Evolutionary conservation across 1,140 invertebrate genomes (phyloP), one percentile per base, ranked within the genome.

Genomic region (Leptinotarsa lineolata): DNA sequence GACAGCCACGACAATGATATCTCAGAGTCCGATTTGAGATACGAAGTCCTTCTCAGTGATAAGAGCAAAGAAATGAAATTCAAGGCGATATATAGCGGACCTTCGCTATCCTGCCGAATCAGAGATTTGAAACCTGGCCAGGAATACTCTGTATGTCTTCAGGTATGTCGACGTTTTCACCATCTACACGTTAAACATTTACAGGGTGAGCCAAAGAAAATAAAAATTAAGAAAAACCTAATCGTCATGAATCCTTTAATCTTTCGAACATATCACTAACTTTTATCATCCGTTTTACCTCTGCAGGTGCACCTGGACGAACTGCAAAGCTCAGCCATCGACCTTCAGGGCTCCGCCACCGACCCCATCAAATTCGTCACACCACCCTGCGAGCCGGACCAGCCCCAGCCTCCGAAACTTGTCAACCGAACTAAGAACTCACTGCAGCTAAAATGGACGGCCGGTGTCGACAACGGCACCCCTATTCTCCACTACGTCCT

Each of bases 101-200:
- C 87, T 44, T 90, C 90, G n/a, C 86, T 91, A 21, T 92, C 91
- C 20, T 86, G 82, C 81, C 88, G 90, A 72, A 91, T 95, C 68
- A 90, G 92, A 84, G 93, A 95, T 83, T 86, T 96, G 73, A 89
- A 91, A 83, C 94, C 94, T 12, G 92, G 92, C 4, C 92, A 92
- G 79, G 92, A 94, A 77, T 96, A 95, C 83, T 89, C 90, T 60
- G 89, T 95, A 48, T 91, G 91, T 72, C 85, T 93, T 54, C 90
- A 91, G 78, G 69, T 70, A 63, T 39, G 30, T 39, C 30, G 30
- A 2, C 30, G 8, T 39, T 39, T 39, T 39, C 30, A 11, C 30
- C 30, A 39, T 39, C 11, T 11, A 0, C 30, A 39, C 30, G 2
- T 39, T 11, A 39, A 39, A 39, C 2, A 39, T 39, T 11, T 3